phyloP scores from a whole-genome alignment of 2,888 invertebrate genomes.

The Patella pellucida region DNA sequence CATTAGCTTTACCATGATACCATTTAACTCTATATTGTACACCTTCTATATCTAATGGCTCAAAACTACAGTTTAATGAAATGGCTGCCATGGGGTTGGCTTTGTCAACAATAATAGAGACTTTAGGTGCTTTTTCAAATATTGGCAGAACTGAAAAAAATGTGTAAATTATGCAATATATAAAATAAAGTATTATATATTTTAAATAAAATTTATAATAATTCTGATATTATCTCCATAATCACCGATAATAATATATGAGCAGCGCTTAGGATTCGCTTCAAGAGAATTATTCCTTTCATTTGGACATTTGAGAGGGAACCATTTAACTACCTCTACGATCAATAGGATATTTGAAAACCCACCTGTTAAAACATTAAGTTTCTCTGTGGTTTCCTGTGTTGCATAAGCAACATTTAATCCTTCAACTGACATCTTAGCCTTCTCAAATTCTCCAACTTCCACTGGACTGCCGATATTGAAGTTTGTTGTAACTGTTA shows the following conservation, averaged over 20 bases:
- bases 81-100: conserved; percentile 18
- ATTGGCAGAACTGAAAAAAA: conserved; percentile 36
- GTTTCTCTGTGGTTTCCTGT: conserved; percentile 32
- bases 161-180: neutral
- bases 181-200: too few relatives aligned
- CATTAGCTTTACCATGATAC: conserved; percentile 31
- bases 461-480: conserved; percentile 28
- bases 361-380: conserved; percentile 34
- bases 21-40: conserved; percentile 39
- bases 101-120: conserved; percentile 26
- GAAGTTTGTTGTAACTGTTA: conserved; percentile 19
- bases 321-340: too few relatives aligned
- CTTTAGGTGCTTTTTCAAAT: conserved; percentile 36
- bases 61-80: conserved; percentile 38
- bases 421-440: conserved; percentile 41
- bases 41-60: conserved; percentile 24
- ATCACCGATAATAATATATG: too few relatives aligned
- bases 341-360: neutral
- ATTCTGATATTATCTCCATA: too few relatives aligned
- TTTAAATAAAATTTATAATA: too few relatives aligned
- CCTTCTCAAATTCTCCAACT: conserved; percentile 19
- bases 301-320: too few relatives aligned
- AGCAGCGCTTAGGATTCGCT: too few relatives aligned
- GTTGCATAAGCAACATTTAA: conserved; percentile 42
- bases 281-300: too few relatives aligned